Evolutionary conservation across 2,888 invertebrate genomes (phyloP).

Genomic region (Diachrysia chrysitis): DNA sequence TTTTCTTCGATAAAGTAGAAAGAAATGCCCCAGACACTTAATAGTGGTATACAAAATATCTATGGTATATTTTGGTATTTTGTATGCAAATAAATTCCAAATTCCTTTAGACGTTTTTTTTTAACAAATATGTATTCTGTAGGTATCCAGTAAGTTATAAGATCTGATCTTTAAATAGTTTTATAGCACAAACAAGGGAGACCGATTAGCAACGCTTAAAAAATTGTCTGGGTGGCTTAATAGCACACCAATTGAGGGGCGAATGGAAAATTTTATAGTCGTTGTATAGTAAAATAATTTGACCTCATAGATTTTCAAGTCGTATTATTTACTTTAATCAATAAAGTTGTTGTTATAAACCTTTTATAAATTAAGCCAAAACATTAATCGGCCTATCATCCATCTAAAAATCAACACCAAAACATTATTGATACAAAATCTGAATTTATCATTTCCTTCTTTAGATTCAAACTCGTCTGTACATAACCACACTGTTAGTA

Average conservation of each 20-base stretch:
- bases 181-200: constrained; percentile 1
- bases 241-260: neutral
- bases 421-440: neutral
- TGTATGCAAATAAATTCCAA: neutral
- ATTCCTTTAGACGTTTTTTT: no score
- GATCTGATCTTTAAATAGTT: neutral
- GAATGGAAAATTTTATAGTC: neutral
- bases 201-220: neutral
- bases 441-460: neutral
- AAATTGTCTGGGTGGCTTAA: neutral
- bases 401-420: no score
- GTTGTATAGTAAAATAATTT: neutral
- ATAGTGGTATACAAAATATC: neutral
- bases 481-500: constrained; percentile 52
- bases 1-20: neutral
- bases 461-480: neutral
- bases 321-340: no score
- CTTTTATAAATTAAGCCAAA: no score
- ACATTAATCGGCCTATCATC: no score
- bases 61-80: neutral
- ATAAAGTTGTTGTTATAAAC: no score
- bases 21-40: neutral
- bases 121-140: no score
- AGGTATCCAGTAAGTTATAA: neutral
- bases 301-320: no score